Base-by-base conservation (phyloP, 2,888 invertebrate species). In the Ormyrus thymus region DNA sequence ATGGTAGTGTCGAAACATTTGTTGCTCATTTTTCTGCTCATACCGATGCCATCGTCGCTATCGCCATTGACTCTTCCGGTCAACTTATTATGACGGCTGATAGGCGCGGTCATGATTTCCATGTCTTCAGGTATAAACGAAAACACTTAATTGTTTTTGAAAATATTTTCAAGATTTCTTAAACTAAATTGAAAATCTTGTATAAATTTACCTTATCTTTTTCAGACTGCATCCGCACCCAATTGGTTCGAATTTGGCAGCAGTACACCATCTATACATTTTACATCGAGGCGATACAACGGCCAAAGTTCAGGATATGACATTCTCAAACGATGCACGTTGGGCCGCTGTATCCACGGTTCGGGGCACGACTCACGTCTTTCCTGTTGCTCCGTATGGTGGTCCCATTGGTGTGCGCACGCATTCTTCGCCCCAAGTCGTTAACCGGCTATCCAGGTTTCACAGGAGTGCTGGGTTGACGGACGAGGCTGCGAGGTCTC, bases 281-380 rank as follows among this genome's bases (percentile, higher is more conserved):
- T 91, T 99, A 82, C 97, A 98, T 89, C 92, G 99, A 59, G 99
- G 99, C 6, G 98, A 98, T 86, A 99, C 99, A 0, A 96, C 97
- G 62, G 98, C 98, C 69, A 97, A 96, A 93, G 98, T 98, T 74
- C 95, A 95, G 91, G 97, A 98, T 87, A 96, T 98, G 89, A 93
- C 95, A 70, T 97, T 99, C 88, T 97, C 98, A 0, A 92, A 94
- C 79, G 99, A 99, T 91, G 95, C 95, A 48, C 95, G 99, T 74
- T 99, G 99, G 99, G 95, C 97, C n/a, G 96, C 98, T 1, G 94
- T 99, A 6, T 97, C 97, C 58, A 98, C 99, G 0, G 93, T 98
- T 76, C 94, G 98, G 81, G 99, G 99, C 81, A 99, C 99, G 0
- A 98, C 98, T 50, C 99, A 99, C 90, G 95, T 99, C 82, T 99